Conservation (phyloP, 2,113 vertebrate genomes). For the Oceanites oceanicus region DNA sequence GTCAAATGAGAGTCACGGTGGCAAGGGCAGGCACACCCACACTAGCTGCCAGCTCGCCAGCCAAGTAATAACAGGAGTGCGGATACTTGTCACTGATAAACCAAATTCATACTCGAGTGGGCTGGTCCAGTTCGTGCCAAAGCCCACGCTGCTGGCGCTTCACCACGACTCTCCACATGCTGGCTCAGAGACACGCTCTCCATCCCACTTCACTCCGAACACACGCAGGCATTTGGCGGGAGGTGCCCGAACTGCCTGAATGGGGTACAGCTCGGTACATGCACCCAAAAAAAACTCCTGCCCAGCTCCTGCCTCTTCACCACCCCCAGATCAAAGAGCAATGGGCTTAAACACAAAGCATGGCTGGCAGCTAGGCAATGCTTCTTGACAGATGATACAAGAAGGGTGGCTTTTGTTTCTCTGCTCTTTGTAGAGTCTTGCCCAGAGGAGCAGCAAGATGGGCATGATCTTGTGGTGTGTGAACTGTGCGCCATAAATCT, state of each 20-base stretch:
- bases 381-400: not conserved
- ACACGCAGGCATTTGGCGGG: not conserved
- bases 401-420: not conserved
- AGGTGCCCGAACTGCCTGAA: not conserved
- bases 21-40: not conserved
- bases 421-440: not conserved
- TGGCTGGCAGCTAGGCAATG: not conserved
- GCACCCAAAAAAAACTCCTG: not conserved
- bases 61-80: not conserved
- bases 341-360: not conserved
- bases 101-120: not conserved
- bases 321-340: not conserved
- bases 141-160: not conserved
- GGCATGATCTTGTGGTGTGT: not conserved
- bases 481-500: not conserved
- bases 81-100: not conserved
- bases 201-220: not conserved
- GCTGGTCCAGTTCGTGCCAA: not conserved
- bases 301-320: not conserved
- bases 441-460: not conserved
- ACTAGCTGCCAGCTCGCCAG: not conserved
- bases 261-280: fast-evolving
- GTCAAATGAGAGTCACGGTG: not conserved
- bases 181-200: not conserved
- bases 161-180: not conserved